Evolutionary conservation across 1,140 invertebrate species (phyloP).

Genomic region (Megalopta genalis): DNA sequence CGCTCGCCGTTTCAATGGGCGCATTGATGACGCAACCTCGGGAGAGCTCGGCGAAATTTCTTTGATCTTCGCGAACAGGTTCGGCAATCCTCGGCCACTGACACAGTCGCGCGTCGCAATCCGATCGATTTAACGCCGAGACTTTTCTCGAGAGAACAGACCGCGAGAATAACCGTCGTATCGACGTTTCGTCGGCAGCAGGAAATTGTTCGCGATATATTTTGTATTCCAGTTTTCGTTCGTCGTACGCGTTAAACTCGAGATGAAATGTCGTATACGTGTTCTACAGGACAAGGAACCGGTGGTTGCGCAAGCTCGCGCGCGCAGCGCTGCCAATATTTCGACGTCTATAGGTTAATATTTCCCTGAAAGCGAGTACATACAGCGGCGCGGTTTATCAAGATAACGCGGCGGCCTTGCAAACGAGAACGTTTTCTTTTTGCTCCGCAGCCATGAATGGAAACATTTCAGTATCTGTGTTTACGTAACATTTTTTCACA

Average conservation of each 20-base stretch:
- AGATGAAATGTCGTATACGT: no score
- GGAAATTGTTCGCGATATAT: no score
- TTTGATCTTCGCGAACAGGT: slow-evolving; percentile 27
- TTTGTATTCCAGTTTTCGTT: no score
- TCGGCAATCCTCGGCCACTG: slow-evolving; percentile 1
- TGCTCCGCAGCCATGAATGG: not conserved
- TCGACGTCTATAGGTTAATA: not conserved
- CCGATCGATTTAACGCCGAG: slow-evolving; percentile 8
- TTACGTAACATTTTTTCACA: not conserved
- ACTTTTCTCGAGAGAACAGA: no score
- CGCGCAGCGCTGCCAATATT: not conserved
- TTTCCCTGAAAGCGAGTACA: no score
- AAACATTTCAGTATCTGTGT: not conserved
- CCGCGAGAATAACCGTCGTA: no score
- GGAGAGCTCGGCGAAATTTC: slow-evolving; percentile 6
- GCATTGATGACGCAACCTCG: not conserved
- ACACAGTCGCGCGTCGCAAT: not conserved
- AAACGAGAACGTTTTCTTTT: not conserved
- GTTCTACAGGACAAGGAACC: no score
- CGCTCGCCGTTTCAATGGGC: no score
- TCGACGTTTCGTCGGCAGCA: no score
- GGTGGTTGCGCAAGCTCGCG: no score
- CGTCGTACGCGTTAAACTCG: no score
- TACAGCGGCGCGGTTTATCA: not conserved
- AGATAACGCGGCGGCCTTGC: not conserved